Conservation (phyloP, 2,888 invertebrate species). For the Phaedon cochleariae region DNA sequence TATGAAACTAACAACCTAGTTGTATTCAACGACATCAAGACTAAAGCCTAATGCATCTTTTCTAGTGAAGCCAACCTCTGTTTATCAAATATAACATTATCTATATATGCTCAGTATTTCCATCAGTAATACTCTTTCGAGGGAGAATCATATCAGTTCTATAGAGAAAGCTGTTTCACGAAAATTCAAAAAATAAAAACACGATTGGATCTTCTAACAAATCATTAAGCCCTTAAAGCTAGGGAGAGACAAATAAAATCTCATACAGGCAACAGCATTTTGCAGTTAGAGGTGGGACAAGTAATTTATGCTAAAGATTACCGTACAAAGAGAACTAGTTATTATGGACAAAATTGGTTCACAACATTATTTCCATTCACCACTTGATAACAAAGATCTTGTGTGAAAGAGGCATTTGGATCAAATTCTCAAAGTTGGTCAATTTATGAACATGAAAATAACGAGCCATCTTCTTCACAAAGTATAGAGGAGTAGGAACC, state of each 20-base stretch:
- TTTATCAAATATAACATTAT: too few species aligned
- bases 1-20: too few species aligned
- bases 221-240: not conserved
- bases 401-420: constrained; percentile 17
- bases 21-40: too few species aligned
- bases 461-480: constrained; percentile 8
- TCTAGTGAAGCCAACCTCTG: too few species aligned
- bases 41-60: too few species aligned
- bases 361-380: constrained; percentile 17
- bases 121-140: too few species aligned
- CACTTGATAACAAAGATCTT: constrained; percentile 7
- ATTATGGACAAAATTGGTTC: constrained; percentile 1
- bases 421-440: constrained; percentile 12
- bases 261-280: constrained; percentile 13
- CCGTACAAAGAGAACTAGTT: not conserved
- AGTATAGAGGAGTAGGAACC: too few species aligned
- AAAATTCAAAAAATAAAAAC: constrained; percentile 4
- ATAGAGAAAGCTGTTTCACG: too few species aligned
- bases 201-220: constrained; percentile 1
- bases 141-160: too few species aligned
- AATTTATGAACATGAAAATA: constrained; percentile 9
- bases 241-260: constrained; percentile 9
- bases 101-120: too few species aligned
- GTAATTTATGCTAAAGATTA: not conserved
- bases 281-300: constrained; percentile 12